These are phyloP conservation scores for Carapus acus DNA, from an alignment of 2,797 vertebrate species.

Conservation along the genomic window DNA sequence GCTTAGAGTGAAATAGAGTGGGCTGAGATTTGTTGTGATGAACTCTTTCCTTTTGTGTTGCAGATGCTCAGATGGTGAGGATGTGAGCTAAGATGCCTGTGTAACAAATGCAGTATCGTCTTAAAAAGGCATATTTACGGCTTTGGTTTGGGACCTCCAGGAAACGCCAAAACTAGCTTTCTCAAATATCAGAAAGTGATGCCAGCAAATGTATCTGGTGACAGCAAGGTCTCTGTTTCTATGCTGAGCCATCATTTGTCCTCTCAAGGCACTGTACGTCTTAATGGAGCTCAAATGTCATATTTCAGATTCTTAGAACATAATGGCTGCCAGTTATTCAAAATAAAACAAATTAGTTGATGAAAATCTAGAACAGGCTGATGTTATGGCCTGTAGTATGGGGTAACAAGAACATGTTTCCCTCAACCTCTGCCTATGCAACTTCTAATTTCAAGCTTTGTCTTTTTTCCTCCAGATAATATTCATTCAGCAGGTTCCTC, in stretches of 20 bases:
- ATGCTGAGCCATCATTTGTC: background rate
- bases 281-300: too few relatives aligned
- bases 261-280: too few relatives aligned
- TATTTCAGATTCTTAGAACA: too few relatives aligned
- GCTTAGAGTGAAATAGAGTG: conserved; percentile 32
- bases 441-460: too few relatives aligned
- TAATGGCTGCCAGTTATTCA: too few relatives aligned
- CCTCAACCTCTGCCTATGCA: too few relatives aligned
- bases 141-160: conserved; percentile 15
- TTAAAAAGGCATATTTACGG: conserved; percentile 34
- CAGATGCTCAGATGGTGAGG: conserved; percentile 7
- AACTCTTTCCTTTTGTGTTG: conserved; percentile 10
- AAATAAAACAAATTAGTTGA: too few relatives aligned
- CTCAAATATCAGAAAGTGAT: conserved; percentile 33
- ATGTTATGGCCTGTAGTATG: too few relatives aligned
- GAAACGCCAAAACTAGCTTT: conserved; percentile 38
- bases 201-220: conserved; percentile 18
- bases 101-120: conserved; percentile 16
- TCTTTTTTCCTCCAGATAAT: too few relatives aligned
- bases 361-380: too few relatives aligned
- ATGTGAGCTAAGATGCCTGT: background rate
- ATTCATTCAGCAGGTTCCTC: too few relatives aligned
- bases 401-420: too few relatives aligned
- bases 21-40: conserved; percentile 24
- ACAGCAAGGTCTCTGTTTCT: conserved; percentile 13